Percentiles rank a stretch among this genome's conserved stretches.
Conservation (phyloP, 2,113 vertebrate genomes). For the Mastomys natalensis region DNA sequence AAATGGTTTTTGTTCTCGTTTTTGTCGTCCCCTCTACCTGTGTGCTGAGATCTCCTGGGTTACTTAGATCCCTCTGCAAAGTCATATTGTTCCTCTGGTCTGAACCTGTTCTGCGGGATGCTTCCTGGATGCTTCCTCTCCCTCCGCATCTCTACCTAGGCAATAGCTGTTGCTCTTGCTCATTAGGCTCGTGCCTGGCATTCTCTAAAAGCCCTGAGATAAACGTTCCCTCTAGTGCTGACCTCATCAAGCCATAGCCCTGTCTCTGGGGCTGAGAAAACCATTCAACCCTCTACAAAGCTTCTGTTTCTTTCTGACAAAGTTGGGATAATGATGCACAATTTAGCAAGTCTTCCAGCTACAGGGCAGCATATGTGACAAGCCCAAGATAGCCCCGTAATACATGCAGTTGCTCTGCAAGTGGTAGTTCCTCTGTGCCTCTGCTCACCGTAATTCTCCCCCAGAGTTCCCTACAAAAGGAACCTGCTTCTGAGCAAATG, state of each 20-base stretch:
- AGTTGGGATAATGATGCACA: neutral
- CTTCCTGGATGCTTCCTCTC: no score
- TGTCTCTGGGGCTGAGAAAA: neutral
- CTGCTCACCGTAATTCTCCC: neutral
- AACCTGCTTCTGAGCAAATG: neutral
- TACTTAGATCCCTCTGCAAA: neutral
- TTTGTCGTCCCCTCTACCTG: neutral
- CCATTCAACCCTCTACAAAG: neutral
- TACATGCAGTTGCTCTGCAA: neutral
- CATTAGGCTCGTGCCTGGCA: neutral
- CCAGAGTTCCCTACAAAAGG: neutral
- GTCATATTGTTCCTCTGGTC: fast-evolving
- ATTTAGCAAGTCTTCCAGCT: neutral
- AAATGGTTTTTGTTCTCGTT: neutral
- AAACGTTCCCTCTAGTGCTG: no score
- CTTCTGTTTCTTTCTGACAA: neutral
- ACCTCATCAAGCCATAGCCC: no score
- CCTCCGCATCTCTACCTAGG: no score
- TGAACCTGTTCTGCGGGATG: neutral
- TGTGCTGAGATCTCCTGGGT: no score
- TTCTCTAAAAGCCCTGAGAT: neutral
- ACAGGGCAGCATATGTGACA: neutral
- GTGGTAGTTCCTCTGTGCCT: no score
- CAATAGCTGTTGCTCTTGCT: neutral
- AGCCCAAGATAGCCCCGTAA: fast-evolving